Evolutionary conservation across 1,140 invertebrate species (phyloP).

Genomic region (Lepidurus couesii): DNA sequence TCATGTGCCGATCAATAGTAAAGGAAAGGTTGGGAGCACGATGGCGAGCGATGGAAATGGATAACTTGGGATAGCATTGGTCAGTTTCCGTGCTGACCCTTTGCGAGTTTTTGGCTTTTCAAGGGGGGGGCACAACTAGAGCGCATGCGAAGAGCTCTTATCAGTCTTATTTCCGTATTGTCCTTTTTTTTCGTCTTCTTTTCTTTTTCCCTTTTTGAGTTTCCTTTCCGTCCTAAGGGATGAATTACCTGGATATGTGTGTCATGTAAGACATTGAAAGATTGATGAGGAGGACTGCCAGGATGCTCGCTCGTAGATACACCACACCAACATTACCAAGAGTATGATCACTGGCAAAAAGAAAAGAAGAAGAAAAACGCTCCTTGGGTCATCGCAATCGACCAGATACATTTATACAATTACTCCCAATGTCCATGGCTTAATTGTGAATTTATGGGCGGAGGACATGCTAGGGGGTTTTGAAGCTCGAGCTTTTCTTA

Average conservation of each 20-base stretch:
- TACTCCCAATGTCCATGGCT: too few species aligned
- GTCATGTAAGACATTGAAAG: conserved; percentile 15
- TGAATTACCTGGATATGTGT: conserved; percentile 11
- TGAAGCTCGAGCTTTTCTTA: too few species aligned
- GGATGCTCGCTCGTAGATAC: background rate
- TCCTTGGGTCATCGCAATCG: too few species aligned
- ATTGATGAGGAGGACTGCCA: background rate
- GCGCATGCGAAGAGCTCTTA: conserved; percentile 12
- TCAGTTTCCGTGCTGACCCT: conserved; percentile 16
- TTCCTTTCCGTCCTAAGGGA: background rate
- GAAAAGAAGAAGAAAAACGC: background rate
- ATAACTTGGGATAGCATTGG: conserved; percentile 13
- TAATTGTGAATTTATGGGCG: too few species aligned
- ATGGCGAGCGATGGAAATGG: conserved; percentile 12
- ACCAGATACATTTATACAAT: too few species aligned
- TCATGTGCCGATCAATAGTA: conserved; percentile 22
- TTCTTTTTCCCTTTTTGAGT: background rate
- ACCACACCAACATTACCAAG: background rate
- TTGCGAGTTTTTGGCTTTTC: background rate
- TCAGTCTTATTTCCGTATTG: conserved; percentile 8
- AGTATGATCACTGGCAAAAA: background rate
- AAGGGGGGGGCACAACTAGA: background rate
- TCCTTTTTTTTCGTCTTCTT: background rate
- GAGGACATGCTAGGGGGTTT: too few species aligned
- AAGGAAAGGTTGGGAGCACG: conserved; percentile 1